phyloP scores from a whole-genome alignment of 2,888 invertebrate genomes.

The Meloe dianella region DNA sequence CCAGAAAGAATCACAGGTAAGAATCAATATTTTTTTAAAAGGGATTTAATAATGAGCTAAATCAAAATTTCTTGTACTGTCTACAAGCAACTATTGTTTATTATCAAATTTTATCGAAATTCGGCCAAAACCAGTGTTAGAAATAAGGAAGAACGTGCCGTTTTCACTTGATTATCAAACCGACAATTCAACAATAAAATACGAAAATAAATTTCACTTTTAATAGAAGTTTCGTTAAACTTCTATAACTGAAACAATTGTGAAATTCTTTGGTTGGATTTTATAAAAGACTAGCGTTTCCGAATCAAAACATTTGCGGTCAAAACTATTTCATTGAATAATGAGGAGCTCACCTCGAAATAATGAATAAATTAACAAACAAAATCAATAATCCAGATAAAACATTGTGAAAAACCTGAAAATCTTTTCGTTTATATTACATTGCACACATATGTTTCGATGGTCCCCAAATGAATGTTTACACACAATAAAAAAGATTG shows the following conservation, averaged over 20 bases:
- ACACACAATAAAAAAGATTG: not conserved
- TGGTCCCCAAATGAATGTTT: too few relatives aligned
- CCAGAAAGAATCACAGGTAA: not conserved
- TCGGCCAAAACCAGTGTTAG: not conserved
- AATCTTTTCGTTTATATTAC: not conserved
- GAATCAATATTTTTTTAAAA: not conserved
- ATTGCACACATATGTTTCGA: too few relatives aligned
- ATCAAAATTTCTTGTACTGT: not conserved
- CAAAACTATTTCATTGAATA: constrained; percentile 39
- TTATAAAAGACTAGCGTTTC: not conserved
- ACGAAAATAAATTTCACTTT: not conserved
- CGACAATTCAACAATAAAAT: not conserved
- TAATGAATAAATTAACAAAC: constrained; percentile 42
- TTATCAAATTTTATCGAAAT: too few relatives aligned
- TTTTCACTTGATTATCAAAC: not conserved
- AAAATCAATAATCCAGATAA: constrained; percentile 37
- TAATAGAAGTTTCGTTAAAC: not conserved
- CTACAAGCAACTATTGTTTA: not conserved
- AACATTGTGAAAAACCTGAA: constrained; percentile 7
- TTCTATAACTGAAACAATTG: not conserved
- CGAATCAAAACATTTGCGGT: constrained; percentile 17
- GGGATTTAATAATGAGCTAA: not conserved
- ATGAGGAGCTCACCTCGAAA: constrained; percentile 40
- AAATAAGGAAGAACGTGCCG: not conserved
- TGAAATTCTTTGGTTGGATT: not conserved